Percentiles rank a stretch among this genome's conserved stretches.
Conservation (phyloP, 2,113 vertebrate species). For the Athene cunicularia region DNA sequence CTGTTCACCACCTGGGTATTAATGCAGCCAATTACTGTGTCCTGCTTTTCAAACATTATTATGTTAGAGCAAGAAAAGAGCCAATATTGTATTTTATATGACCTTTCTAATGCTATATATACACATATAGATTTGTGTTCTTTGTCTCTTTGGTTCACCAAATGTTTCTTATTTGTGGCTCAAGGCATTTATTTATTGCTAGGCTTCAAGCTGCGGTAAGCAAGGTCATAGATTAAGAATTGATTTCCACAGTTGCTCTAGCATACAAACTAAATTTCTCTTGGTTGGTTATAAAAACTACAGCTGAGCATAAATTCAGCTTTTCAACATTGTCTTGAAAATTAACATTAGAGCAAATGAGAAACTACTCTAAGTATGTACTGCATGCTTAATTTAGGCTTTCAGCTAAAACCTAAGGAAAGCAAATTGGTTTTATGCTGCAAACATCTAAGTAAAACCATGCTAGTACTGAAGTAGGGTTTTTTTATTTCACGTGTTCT, state of each 20-base stretch:
- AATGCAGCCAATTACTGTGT: constrained; percentile 43
- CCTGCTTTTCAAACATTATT: constrained; percentile 34
- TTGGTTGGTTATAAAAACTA: constrained; percentile 32
- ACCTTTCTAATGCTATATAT: constrained; percentile 12
- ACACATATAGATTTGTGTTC: constrained; percentile 25
- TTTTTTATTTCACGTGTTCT: neutral
- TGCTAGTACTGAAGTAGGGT: neutral
- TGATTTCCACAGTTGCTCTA: constrained; percentile 51
- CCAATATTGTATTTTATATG: constrained; percentile 46
- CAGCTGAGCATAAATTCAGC: constrained; percentile 20
- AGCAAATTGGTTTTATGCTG: neutral
- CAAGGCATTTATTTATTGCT: constrained; percentile 60
- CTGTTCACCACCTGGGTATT: constrained; percentile 12
- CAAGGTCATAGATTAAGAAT: constrained; percentile 56
- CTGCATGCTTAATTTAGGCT: neutral
- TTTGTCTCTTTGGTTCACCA: constrained; percentile 18
- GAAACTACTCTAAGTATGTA: neutral
- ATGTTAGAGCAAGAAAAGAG: constrained; percentile 34
- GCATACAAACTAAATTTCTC: constrained; percentile 43
- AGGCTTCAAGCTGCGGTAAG: constrained; percentile 53
- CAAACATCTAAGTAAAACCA: neutral
- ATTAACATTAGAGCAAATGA: constrained; percentile 6
- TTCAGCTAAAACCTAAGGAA: neutral
- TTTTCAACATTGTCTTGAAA: constrained; percentile 23
- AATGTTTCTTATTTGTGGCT: constrained; percentile 41